phyloP scores from a whole-genome alignment of 2,113 vertebrate species.

The Chamaea fasciata region DNA sequence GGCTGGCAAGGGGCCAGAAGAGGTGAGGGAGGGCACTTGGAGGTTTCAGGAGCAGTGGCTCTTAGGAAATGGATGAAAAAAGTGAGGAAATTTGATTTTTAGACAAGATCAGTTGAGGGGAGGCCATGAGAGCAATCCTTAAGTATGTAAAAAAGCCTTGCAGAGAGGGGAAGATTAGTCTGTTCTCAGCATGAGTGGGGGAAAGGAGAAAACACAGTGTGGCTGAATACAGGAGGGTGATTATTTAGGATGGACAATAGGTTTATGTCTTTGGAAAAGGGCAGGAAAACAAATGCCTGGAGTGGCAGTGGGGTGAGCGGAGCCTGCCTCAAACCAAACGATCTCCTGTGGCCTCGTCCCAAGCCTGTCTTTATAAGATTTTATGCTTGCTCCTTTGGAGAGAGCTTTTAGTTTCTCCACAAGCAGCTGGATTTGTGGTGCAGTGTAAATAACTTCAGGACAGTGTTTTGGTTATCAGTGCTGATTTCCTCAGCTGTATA shows the following conservation, averaged over 20 bases:
- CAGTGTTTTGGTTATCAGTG: not conserved
- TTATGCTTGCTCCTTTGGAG: not conserved
- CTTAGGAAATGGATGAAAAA: not conserved
- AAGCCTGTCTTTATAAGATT: not conserved
- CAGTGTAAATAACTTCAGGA: not conserved
- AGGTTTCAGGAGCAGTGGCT: not conserved
- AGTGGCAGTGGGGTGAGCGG: not conserved
- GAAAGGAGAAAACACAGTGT: not conserved
- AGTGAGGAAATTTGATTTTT: not conserved
- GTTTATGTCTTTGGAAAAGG: not conserved
- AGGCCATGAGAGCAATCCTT: not conserved
- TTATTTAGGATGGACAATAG: not conserved
- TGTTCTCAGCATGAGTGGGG: not conserved
- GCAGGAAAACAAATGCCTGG: not conserved
- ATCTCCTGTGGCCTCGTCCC: not conserved
- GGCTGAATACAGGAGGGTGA: not conserved
- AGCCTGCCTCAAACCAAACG: not conserved
- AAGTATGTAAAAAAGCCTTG: not conserved
- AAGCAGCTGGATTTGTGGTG: not conserved
- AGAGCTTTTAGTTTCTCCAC: not conserved
- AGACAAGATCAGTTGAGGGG: not conserved
- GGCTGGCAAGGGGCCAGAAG: not conserved
- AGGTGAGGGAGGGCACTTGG: not conserved
- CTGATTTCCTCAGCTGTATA: not conserved
- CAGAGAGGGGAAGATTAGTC: not conserved